Base-by-base conservation (phyloP, 2,113 vertebrate species). In the Mesocricetus auratus region DNA sequence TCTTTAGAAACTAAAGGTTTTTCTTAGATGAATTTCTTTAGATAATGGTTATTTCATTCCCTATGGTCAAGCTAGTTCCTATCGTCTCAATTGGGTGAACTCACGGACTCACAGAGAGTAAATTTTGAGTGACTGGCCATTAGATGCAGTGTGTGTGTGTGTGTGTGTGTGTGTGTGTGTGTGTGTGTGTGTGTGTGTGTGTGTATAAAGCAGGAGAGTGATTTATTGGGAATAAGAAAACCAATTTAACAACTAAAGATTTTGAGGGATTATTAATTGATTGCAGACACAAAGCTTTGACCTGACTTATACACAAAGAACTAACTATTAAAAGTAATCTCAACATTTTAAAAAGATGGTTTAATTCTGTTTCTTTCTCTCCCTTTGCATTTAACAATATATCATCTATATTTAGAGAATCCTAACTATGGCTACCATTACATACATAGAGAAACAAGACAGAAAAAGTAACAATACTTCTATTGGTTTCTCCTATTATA, bases 21-120 rank as follows among this genome's bases (percentile, higher is more conserved):
- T 2, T 89, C 96, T 96, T 96, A 90, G 96, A 94, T 64, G 94
- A 89, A 92, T 92, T 24, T 98, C 94, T 96, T 96, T 94, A 36
- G 92, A 95, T 97, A 98, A 98, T 97, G 97, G 97, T 97, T 96
- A 94, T 97, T 93, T 86, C 95, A 95, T 97, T 98, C 88, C 90
- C 97, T 96, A 83, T 79, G 26, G 66, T 1, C 91, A 82, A 96
- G 94, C 45, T 53, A 83, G 90, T 89, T 94, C 95, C 90, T 87
- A 74, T 97, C 98, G 79, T 97, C 90, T 98, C 91, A 53, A 7
- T 11, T 92, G 95, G 33, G 69, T 93, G 86, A 24, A n/a, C n/a
- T n/a, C n/a, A n/a, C n/a, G n/a, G 90, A 45, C n/a, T 91, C 58
- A 81, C 56, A 50, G 64, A 94, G 79, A 94, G 95, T 96, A 96